Base-by-base conservation (phyloP, 2,113 vertebrate genomes). In the Aspiorhynchus laticeps region DNA sequence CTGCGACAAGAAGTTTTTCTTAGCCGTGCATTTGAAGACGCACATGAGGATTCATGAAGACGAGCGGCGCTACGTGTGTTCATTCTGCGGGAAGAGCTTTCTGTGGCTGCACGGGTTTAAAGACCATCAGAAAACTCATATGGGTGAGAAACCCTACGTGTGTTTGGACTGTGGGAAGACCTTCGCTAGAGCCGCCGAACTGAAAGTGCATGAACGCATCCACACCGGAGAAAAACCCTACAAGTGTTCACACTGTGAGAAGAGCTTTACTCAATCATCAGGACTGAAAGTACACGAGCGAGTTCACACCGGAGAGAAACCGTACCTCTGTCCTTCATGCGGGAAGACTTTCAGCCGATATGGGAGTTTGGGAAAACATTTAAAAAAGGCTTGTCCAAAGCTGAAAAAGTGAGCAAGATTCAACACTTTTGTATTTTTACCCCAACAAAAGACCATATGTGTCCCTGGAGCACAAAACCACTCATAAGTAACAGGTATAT, bases 201-300 rank as follows among this genome's bases (percentile, higher is more conserved):
- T 86, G 31, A 86, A 81, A 71, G 21, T 21, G 6, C 85, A 86
- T 7, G 61, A 86, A 17, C 51, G 43, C 0, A 46, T 73, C 10
- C 85, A 86, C 10, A 73, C 85, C 2, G 85, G 85, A 24, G 78
- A 36, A 7, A 71, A 80, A 10, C 63, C 46, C 0, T 81, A 73
- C 85, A 69, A 59, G 65, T 86, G 85, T 31, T 86, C 85, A 1
- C 79, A 71, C 36, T 86, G 85, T 43, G 31, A 59, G 3, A 86
- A 74, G 67, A 71, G 77, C 33, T 86, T 86, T 19, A 56, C 36
- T 38, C 63, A 73, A 9, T 61, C 56, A 9, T 67, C 80, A 7
- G 38, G 36, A 17, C 14, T 82, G 26, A 82, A 82, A 82, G n/a
- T 65, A 1, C 80, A 82, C 0, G 80, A 82, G 61, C 8, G 61